Base-by-base conservation (phyloP, 2,113 vertebrate species). In the Trogon surrucura region DNA sequence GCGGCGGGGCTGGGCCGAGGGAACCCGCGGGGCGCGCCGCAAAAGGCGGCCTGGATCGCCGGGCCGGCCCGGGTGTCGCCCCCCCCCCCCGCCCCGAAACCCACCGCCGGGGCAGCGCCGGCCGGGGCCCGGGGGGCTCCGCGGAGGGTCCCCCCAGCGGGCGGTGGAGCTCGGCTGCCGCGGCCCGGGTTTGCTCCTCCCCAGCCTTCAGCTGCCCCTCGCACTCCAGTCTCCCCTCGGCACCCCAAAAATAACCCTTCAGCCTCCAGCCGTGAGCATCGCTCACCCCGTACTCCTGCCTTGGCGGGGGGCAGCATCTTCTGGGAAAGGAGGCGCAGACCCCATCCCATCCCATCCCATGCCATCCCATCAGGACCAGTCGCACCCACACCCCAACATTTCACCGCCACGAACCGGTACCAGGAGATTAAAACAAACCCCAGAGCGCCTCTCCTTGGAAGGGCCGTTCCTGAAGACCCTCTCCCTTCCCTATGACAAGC, bases 101-200 rank as follows among this genome's bases (percentile, higher is more conserved):
- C n/a, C n/a, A n/a, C n/a, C n/a, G n/a, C n/a, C n/a, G n/a, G n/a
- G n/a, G n/a, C n/a, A n/a, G n/a, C n/a, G n/a, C n/a, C n/a, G n/a
- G n/a, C n/a, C n/a, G n/a, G n/a, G n/a, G n/a, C n/a, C n/a, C n/a
- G n/a, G n/a, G n/a, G n/a, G n/a, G n/a, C n/a, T n/a, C n/a, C n/a
- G n/a, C n/a, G n/a, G n/a, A n/a, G n/a, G n/a, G n/a, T n/a, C n/a
- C n/a, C n/a, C n/a, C n/a, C n/a, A n/a, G n/a, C 97, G 98, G 96
- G 97, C 98, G 48, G 96, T 95, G 79, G 91, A 51, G 88, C 70
- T 27, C 91, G 62, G 90, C 80, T 25, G 74, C 77, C 32, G 89
- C 86, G 29, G 77, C 78, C 36, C 36, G 36, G 36, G 36, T 36
- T 36, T 36, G 36, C 36, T 36, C 36, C 36, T 36, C 36, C 36